Evolutionary conservation across 2,113 vertebrate species (phyloP), one percentile per base, ranked within the genome.

Genomic region (Melanerpes formicivorus): DNA sequence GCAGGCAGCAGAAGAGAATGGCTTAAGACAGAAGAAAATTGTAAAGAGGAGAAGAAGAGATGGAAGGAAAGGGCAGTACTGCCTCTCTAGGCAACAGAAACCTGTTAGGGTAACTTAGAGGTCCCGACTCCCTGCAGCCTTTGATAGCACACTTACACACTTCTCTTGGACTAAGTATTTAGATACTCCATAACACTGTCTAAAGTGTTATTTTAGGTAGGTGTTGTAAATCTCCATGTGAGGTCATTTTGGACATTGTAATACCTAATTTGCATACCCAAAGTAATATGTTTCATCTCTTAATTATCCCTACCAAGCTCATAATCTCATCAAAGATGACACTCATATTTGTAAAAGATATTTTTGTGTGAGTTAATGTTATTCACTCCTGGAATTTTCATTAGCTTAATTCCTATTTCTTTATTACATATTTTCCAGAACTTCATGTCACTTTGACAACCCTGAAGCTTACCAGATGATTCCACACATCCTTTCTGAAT

Each of bases 361-460:
- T 87, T 85, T 91, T 93, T 71, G 52, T 46, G 82, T 88, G 70
- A 91, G 74, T 90, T 94, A 83, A 4, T 44, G 11, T 60, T 85
- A 64, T 93, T 80, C 29, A 71, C 87, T 83, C 44, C 86, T 88
- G 88, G 30, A 60, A 90, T 93, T 88, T 88, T 40, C 25, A 80
- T 78, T 37, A n/a, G 25, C 48, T 67, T 88, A 85, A 90, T 85
- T 88, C 52, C 16, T 60, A 18, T 90, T 83, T 64, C 2, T 80
- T 87, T 82, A 87, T 63, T n/a, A 69, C 21, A 11, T 70, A 58
- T 90, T 93, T 91, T 85, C 60, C 42, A 42, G 80, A 85, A 48
- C 14, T 93, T 67, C 25, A n/a, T 83, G 14, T 64, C 56, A 56
- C 8, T 83, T 56, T 88, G 69, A 63, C 60, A 94, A 42, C 25